phyloP scores from a whole-genome alignment of 1,140 invertebrate genomes.

The Pseudoatta argentina region DNA sequence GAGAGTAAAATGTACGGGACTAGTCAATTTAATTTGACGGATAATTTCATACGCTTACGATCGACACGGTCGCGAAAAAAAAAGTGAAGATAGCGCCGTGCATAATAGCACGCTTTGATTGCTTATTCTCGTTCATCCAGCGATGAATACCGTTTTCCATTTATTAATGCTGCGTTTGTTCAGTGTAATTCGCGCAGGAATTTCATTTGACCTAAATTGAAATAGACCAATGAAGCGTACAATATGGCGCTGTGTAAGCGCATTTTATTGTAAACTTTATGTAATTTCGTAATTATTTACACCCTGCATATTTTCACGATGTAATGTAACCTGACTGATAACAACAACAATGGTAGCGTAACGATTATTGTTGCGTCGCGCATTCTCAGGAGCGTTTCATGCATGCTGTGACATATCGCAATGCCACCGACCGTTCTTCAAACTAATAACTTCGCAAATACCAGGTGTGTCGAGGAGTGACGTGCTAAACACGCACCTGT shows the following conservation, averaged over 20 bases:
- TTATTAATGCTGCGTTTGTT: constrained; percentile 45
- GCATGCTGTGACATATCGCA: background rate
- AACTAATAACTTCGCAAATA: constrained; percentile 58
- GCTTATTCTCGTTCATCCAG: constrained; percentile 31
- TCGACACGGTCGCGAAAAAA: background rate
- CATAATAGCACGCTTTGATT: constrained; percentile 38
- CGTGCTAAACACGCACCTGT: constrained; percentile 48
- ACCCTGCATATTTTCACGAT: background rate
- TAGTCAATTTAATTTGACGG: constrained; percentile 1
- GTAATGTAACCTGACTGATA: constrained; percentile 11
- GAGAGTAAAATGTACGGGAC: background rate
- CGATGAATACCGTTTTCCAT: constrained; percentile 37
- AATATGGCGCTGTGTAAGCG: background rate
- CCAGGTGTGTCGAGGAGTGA: constrained; percentile 18
- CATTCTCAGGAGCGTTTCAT: constrained; percentile 8
- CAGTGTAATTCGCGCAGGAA: constrained; percentile 26
- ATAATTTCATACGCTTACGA: constrained; percentile 5
- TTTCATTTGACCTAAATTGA: constrained; percentile 46
- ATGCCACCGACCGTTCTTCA: constrained; percentile 23
- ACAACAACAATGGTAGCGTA: background rate
- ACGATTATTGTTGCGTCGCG: constrained; percentile 27
- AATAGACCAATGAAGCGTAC: constrained; percentile 27
- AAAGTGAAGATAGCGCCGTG: background rate
- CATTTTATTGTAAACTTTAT: constrained; percentile 43
- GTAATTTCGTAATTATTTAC: constrained; percentile 16